phyloP scores from a whole-genome alignment of 92 coral and sea anemone genomes.

The Porites rus region DNA sequence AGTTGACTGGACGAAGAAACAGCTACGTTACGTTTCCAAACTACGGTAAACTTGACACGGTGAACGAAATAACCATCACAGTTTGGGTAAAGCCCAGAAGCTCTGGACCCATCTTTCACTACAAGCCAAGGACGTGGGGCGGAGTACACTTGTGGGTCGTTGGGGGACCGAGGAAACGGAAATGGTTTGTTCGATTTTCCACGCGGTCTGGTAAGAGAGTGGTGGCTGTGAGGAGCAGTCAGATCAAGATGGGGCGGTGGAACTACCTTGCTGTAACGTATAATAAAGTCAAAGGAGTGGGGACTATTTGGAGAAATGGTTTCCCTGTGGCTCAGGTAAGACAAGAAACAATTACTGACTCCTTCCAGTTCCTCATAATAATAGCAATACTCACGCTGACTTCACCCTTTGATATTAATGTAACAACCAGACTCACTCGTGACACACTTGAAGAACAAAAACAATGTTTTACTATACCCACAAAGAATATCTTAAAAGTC shows the following conservation, averaged over 20 bases:
- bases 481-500: no score
- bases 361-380: no score
- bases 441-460: no score
- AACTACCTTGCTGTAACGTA: slow-evolving; percentile 74
- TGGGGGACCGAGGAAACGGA: slow-evolving; percentile 26
- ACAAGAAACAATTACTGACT: no score
- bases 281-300: slow-evolving; percentile 57
- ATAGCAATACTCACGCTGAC: no score
- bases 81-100: slow-evolving; percentile 80
- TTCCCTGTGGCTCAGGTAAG: slow-evolving; percentile 65
- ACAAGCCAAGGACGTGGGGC: slow-evolving; percentile 57
- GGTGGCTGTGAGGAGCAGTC: slow-evolving; percentile 52
- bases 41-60: slow-evolving; percentile 66
- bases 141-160: slow-evolving; percentile 81
- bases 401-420: no score
- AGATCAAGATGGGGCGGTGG: slow-evolving; percentile 69
- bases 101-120: slow-evolving; percentile 81
- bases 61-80: slow-evolving; percentile 72
- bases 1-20: slow-evolving; percentile 62
- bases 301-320: slow-evolving; percentile 72
- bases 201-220: slow-evolving; percentile 60
- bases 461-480: no score
- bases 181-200: slow-evolving; percentile 67
- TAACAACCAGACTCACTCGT: no score
- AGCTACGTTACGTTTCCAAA: slow-evolving; percentile 70